Evolutionary conservation across 1,140 invertebrate species (phyloP).

Genomic region (Macrosteles quadrilineatus): DNA sequence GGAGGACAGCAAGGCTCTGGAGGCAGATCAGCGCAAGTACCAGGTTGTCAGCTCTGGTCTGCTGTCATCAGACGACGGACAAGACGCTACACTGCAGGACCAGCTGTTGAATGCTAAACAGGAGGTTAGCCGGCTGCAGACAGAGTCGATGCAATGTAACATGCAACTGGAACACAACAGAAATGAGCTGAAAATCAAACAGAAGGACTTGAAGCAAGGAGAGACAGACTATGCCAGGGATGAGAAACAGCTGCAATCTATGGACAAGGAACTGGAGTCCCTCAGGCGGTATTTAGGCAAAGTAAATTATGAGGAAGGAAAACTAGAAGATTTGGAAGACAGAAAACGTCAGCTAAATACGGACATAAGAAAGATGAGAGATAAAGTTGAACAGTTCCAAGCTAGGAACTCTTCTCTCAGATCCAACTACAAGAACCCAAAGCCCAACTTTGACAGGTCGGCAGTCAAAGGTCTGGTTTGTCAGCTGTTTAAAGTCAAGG

Average conservation of each 20-base stretch:
- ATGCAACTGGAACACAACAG: slow-evolving; percentile 76
- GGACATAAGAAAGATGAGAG: slow-evolving; percentile 57
- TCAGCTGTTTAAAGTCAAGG: slow-evolving; percentile 72
- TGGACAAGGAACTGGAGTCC: slow-evolving; percentile 62
- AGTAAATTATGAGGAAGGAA: slow-evolving; percentile 69
- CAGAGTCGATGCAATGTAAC: slow-evolving; percentile 73
- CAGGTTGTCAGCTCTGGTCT: slow-evolving; percentile 83
- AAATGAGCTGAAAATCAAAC: slow-evolving; percentile 66
- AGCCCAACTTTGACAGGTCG: slow-evolving; percentile 72
- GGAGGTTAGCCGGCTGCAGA: slow-evolving; percentile 73
- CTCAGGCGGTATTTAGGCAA: slow-evolving; percentile 59
- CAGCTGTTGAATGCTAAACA: slow-evolving; percentile 82
- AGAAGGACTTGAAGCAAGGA: slow-evolving; percentile 68
- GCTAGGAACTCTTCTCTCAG: slow-evolving; percentile 66
- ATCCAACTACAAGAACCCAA: slow-evolving; percentile 76
- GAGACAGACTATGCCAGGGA: slow-evolving; percentile 74
- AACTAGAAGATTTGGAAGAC: slow-evolving; percentile 59
- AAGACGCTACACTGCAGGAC: slow-evolving; percentile 83
- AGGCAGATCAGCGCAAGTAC: slow-evolving; percentile 73
- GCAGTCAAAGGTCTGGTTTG: slow-evolving; percentile 79
- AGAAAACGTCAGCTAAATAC: slow-evolving; percentile 54
- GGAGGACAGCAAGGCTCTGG: slow-evolving; percentile 66
- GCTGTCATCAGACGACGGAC: slow-evolving; percentile 76
- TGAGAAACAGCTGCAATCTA: slow-evolving; percentile 60
- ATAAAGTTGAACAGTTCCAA: slow-evolving; percentile 62